These are phyloP conservation scores for Bombylius major DNA, from an alignment of 2,888 invertebrate species.

Conservation along the genomic window DNA sequence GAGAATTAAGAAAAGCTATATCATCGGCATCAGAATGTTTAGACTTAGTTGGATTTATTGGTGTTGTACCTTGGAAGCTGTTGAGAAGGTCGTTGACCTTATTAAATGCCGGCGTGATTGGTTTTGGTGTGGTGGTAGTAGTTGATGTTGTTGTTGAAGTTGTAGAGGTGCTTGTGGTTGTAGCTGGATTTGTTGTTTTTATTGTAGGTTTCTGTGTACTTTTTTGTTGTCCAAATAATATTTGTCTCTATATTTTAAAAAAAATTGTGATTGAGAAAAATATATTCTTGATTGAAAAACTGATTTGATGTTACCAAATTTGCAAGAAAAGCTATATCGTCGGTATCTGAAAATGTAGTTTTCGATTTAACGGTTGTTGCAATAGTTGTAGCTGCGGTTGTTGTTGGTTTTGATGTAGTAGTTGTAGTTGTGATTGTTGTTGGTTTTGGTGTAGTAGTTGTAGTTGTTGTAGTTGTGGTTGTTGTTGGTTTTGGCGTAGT, in stretches of 20 bases:
- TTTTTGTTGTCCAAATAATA: constrained; percentile 12
- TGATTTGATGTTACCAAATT: constrained; percentile 40
- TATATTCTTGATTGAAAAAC: neutral
- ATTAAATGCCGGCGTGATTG: constrained; percentile 24
- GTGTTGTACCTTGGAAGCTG: constrained; percentile 9
- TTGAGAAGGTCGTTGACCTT: constrained; percentile 5
- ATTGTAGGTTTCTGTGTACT: constrained; percentile 6
- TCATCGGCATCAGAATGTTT: constrained; percentile 44
- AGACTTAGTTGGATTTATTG: constrained; percentile 32
- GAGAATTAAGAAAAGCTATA: constrained; percentile 45
- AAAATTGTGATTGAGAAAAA: neutral
- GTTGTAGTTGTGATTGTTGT: constrained; percentile 4
- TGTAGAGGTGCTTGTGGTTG: constrained; percentile 20
- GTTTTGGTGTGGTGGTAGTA: constrained; percentile 13
- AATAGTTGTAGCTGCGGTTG: constrained; percentile 11
- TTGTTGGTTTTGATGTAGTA: constrained; percentile 7
- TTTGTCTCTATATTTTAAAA: constrained; percentile 10
- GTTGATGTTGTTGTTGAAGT: constrained; percentile 18
- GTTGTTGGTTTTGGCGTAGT: constrained; percentile 16
- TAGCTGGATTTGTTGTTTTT: constrained; percentile 22
- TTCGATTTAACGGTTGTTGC: constrained; percentile 8
- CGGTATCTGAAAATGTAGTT: constrained; percentile 38
- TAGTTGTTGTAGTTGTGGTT: constrained; percentile 28
- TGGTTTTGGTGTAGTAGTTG: constrained; percentile 30
- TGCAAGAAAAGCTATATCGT: constrained; percentile 47